Conservation (phyloP, 2,888 invertebrate species). For the Leptogaster cylindrica region DNA sequence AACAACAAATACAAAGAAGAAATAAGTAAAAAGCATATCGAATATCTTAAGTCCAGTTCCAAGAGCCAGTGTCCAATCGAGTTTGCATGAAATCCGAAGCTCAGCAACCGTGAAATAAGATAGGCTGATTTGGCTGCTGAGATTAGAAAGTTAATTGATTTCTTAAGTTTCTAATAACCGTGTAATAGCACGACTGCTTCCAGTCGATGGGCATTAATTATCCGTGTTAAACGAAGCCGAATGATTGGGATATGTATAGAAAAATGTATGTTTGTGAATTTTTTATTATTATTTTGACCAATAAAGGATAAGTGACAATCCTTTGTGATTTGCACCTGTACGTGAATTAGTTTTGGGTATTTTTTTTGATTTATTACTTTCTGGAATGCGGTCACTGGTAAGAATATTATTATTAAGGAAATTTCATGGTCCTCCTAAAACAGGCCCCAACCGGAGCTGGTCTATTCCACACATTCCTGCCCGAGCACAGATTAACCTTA, state of each 20-base stretch:
- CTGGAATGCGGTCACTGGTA: too few relatives aligned
- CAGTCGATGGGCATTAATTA: background rate
- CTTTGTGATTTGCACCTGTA: background rate
- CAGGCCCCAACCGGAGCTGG: too few relatives aligned
- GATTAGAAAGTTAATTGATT: constrained; percentile 34
- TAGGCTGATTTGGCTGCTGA: constrained; percentile 7
- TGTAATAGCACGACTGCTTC: constrained; percentile 6
- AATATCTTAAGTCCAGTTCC: too few relatives aligned
- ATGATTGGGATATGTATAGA: too few relatives aligned
- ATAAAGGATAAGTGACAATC: background rate
- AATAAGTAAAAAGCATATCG: background rate
- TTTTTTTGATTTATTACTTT: too few relatives aligned
- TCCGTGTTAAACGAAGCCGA: background rate
- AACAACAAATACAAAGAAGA: background rate
- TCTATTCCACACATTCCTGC: too few relatives aligned
- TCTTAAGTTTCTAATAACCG: constrained; percentile 27
- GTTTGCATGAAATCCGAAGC: constrained; percentile 15
- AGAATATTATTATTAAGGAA: too few relatives aligned
- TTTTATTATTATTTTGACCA: background rate
- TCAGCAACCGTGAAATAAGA: constrained; percentile 31
- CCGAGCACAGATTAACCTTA: constrained; percentile 26
- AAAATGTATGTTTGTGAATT: too few relatives aligned
- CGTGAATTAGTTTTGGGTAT: too few relatives aligned
- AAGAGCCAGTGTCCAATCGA: constrained; percentile 16
- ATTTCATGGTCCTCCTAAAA: too few relatives aligned